Conservation (phyloP, 1,140 invertebrate species). For the Octopus bimaculoides region DNA sequence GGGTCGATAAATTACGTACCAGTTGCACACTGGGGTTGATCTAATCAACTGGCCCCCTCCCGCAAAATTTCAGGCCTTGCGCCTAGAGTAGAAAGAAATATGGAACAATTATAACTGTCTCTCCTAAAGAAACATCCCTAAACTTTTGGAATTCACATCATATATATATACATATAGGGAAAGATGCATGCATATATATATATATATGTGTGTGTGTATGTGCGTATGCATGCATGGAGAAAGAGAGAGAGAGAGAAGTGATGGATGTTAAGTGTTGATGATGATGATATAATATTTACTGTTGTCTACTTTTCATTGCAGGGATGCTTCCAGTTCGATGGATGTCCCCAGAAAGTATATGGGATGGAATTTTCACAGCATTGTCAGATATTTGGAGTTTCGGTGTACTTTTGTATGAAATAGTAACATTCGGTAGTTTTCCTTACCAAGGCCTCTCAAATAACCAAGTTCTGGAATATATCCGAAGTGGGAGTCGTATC, state of each 20-base stretch:
- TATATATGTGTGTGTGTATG: neutral
- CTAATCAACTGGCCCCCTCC: too few relatives aligned
- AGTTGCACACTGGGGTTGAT: too few relatives aligned
- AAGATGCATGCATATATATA: too few relatives aligned
- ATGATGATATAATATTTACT: neutral
- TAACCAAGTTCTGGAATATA: conserved; percentile 76
- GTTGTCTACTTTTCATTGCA: conserved; percentile 20
- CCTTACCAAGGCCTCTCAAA: conserved; percentile 84
- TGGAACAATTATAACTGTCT: too few relatives aligned
- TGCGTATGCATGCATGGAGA: neutral
- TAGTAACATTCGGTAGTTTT: conserved; percentile 69
- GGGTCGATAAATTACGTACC: too few relatives aligned
- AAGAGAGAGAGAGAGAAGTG: neutral
- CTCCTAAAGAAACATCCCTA: too few relatives aligned
- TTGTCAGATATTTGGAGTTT: conserved; percentile 93
- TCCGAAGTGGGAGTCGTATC: conserved; percentile 73
- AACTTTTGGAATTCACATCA: neutral
- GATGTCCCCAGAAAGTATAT: conserved; percentile 91
- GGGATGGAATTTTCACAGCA: conserved; percentile 84
- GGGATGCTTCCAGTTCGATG: conserved; percentile 74
- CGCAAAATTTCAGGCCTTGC: too few relatives aligned
- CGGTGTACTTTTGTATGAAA: conserved; percentile 89
- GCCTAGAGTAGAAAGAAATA: too few relatives aligned
- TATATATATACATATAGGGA: neutral
- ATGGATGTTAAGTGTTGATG: neutral